Base-by-base conservation (phyloP, 1,140 invertebrate species). In the Papilio dardanus region DNA sequence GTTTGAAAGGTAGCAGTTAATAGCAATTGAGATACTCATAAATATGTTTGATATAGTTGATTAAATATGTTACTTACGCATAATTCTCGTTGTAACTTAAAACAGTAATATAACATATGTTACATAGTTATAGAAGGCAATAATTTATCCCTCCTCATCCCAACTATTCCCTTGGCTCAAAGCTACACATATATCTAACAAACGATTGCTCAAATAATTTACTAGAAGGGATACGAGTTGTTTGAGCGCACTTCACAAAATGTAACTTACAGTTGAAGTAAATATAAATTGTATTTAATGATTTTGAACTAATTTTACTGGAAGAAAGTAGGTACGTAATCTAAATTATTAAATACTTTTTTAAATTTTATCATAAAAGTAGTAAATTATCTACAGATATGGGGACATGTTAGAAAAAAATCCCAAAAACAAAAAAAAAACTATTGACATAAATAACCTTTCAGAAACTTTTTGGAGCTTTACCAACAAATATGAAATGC, bases 51-150 rank as follows among this genome's bases (percentile, higher is more conserved):
- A 68, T 68, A 40, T 42, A 37, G 66, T 68, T 68, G 78, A 81
- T 82, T 81, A 79, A 67, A 78, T 82, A 78, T 81, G 77, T 83
- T 75, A 74, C 78, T 76, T 65, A 73, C 75, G 74, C 78, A 84
- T 87, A 88, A 89, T 85, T 89, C 81, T 84, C 79, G 84, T 81
- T 78, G 84, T 87, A 87, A 90, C 81, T 91, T 90, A 90, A 92
- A 91, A 90, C 86, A 90, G 79, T 89, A 89, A 87, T 84, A 87
- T 88, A 92, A 92, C 91, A 92, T 86, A 92, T 92, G 91, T 89
- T 76, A 84, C 83, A 89, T 93, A 93, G 89, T 93, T 90, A 84
- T 87, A 92, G 90, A 92, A 93, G 89, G 89, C 89, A 85, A 92
- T 93, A 91, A 92, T 83, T 93, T 91, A 92, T 92, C 83, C 87